Evolutionary conservation across 1,140 invertebrate species (phyloP).

Genomic region (Saccostrea glomerata): DNA sequence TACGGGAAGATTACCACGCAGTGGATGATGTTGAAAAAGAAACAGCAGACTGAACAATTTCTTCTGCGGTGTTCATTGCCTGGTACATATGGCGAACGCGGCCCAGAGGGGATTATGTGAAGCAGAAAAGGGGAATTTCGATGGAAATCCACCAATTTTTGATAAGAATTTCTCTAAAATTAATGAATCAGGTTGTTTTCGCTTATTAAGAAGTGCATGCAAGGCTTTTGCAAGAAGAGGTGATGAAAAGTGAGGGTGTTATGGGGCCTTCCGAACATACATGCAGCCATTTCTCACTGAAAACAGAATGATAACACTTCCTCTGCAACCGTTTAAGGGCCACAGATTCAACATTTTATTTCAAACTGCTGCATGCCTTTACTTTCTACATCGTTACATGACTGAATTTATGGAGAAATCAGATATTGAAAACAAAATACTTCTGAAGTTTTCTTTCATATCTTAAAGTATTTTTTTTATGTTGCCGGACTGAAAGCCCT

Average conservation of each 20-base stretch:
- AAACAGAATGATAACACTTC: no score
- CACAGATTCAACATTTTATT: no score
- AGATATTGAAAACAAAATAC: constrained; percentile 38
- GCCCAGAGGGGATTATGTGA: constrained; percentile 10
- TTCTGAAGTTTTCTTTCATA: constrained; percentile 47
- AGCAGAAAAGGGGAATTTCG: constrained; percentile 31
- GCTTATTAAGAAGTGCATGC: background rate
- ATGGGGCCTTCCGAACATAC: no score
- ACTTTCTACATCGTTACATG: no score
- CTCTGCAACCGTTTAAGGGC: no score
- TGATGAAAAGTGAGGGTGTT: no score
- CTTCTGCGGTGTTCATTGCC: constrained; percentile 49
- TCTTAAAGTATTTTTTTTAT: constrained; percentile 47
- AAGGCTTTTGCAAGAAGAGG: constrained; percentile 27
- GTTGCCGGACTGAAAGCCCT: constrained; percentile 58
- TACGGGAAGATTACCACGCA: background rate
- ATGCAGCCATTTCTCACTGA: no score
- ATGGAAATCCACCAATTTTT: background rate
- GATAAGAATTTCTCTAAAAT: background rate
- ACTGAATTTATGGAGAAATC: constrained; percentile 34
- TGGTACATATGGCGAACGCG: constrained; percentile 46
- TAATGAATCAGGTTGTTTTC: constrained; percentile 1
- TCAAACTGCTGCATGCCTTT: no score
- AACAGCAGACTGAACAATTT: constrained; percentile 38
- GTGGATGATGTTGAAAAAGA: constrained; percentile 22